Evolutionary conservation across 2,888 invertebrate genomes (phyloP), one percentile per base, ranked within the genome.

Genomic region (Mimas tiliae): DNA sequence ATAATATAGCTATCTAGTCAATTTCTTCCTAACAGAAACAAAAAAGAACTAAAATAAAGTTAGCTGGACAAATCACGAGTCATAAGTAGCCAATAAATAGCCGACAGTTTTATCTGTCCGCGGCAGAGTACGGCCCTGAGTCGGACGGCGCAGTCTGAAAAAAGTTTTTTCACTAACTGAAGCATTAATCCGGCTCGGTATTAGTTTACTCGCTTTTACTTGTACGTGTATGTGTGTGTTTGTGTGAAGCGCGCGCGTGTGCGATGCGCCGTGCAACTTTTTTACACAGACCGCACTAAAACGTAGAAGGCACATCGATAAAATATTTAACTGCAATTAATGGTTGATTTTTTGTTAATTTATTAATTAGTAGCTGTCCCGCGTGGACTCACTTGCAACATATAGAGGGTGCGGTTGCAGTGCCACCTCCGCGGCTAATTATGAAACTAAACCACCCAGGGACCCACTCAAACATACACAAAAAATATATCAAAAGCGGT

Each of bases 81-180:
- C 6, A 21, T 42, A 58, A 58, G 58, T 42, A 58, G 19, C 42
- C 58, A 19, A 58, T 58, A 58, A 58, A 42, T 42, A 58, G 58
- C 38, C 62, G 62, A n/a, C 62, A 63, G 33, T 33, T 45, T 62
- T 47, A 63, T 63, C 62, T 47, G 47, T 66, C 42, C 48, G 62
- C 62, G 27, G 64, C 9, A 45, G 62, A 90, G 80, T 88, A 74
- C 92, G 83, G 64, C 87, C 90, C 93, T 91, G 93, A 70, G 76
- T 76, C 87, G 92, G 91, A 87, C 93, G 91, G 91, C 88, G 91
- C 86, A 89, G 90, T 86, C 93, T 93, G 93, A 93, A 93, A 93
- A 93, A 93, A 91, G 87, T 91, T 94, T 93, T 93, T 94, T 94
- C 93, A 93, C 93, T 93, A 93, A 94, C 93, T 94, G 93, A 93